A percentile compares a stretch with the other conserved stretches of the same genome.
Conservation (phyloP, 2,888 invertebrate genomes). For the Leptopterna dolabrata region DNA sequence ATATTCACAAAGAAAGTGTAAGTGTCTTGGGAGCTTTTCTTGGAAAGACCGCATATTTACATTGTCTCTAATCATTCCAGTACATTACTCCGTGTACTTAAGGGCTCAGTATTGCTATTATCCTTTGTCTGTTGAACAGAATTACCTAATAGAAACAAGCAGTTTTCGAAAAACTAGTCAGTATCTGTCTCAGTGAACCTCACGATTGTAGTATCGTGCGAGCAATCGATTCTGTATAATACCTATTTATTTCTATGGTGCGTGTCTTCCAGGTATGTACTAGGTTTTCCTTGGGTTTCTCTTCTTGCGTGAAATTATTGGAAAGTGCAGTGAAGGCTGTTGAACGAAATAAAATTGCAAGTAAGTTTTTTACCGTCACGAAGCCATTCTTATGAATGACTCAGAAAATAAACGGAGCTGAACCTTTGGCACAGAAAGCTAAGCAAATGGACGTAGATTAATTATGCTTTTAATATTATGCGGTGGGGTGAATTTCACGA, state of each 20-base stretch:
- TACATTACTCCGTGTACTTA: not conserved
- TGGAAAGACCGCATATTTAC: not conserved
- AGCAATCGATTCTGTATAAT: no score
- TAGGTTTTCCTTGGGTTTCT: no score
- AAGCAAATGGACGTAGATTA: constrained; percentile 27
- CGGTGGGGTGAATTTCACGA: not conserved
- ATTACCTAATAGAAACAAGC: no score
- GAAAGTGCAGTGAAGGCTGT: no score
- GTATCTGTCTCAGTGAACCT: no score
- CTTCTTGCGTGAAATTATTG: no score
- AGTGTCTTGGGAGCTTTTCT: not conserved
- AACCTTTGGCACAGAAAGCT: not conserved
- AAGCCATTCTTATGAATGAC: not conserved
- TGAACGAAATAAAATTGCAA: not conserved
- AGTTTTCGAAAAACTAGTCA: no score
- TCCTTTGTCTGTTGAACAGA: no score
- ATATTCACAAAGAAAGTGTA: not conserved
- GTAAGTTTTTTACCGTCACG: not conserved
- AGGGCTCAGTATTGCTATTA: no score
- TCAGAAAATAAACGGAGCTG: not conserved
- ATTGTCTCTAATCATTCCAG: not conserved
- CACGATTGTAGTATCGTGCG: no score
- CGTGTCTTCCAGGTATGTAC: no score
- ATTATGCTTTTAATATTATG: not conserved
- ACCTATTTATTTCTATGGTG: no score